Evolutionary conservation across 2,113 vertebrate species (phyloP).

Genomic region (Procavia capensis): DNA sequence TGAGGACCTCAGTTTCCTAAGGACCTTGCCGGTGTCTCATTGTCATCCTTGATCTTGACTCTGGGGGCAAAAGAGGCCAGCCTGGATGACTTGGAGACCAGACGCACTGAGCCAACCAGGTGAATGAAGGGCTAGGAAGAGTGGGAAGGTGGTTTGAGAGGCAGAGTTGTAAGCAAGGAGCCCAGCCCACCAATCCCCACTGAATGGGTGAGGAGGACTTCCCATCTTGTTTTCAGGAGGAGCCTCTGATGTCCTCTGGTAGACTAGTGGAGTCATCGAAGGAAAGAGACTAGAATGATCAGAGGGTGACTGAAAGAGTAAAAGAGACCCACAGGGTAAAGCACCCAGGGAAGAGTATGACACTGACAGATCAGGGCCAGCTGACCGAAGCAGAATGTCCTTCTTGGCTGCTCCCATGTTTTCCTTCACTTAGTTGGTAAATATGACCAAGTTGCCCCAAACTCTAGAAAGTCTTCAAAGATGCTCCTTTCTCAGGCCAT

Average conservation of each 20-base stretch:
- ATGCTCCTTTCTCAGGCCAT: background rate
- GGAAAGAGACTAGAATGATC: background rate
- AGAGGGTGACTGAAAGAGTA: background rate
- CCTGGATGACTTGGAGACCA: slow-evolving; percentile 7
- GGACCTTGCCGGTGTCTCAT: background rate
- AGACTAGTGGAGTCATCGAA: accelerated
- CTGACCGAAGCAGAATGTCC: background rate
- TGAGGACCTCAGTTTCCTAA: background rate
- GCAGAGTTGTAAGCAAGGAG: too few species aligned
- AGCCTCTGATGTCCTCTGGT: background rate
- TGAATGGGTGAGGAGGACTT: background rate
- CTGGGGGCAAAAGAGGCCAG: background rate
- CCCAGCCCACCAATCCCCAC: too few species aligned
- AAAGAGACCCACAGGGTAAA: background rate
- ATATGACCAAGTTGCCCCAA: background rate
- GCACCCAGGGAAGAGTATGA: background rate
- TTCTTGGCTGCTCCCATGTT: background rate
- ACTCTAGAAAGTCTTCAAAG: background rate
- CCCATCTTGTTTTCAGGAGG: background rate
- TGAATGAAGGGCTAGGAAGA: background rate
- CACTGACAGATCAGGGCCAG: background rate
- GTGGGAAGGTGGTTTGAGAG: background rate
- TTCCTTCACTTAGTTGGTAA: background rate
- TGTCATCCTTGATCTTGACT: background rate
- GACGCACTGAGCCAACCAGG: background rate